Evolutionary conservation across 2,113 vertebrate species (phyloP).

Genomic region (Sinocyclocheilus anophthalmus): DNA sequence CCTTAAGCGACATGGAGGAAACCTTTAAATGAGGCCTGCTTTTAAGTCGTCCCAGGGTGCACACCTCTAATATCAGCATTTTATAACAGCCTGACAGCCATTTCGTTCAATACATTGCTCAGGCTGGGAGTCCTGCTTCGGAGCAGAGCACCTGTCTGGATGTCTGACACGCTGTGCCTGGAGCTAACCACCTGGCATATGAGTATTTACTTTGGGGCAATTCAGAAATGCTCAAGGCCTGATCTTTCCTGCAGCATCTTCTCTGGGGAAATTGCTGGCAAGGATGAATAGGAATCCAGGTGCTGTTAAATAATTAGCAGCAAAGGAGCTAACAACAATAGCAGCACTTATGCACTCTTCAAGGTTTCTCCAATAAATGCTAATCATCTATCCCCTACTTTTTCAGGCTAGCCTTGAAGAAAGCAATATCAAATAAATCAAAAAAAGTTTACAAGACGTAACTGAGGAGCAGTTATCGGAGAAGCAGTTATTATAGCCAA

Average conservation of each 20-base stretch:
- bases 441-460: not conserved
- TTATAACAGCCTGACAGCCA: not conserved
- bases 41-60: slow-evolving; percentile 31
- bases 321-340: slow-evolving; percentile 13
- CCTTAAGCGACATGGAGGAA: slow-evolving; percentile 6
- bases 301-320: slow-evolving; percentile 23
- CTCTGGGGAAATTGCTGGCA: not conserved
- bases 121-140: slow-evolving; percentile 4
- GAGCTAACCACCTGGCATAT: slow-evolving; percentile 18
- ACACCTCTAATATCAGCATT: slow-evolving; percentile 33
- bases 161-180: not conserved
- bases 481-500: not conserved
- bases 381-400: slow-evolving; percentile 7
- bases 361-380: slow-evolving; percentile 8
- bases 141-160: slow-evolving; percentile 43
- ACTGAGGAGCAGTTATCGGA: not conserved
- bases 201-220: slow-evolving; percentile 1
- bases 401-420: slow-evolving; percentile 19
- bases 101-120: slow-evolving; percentile 28
- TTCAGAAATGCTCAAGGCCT: slow-evolving; percentile 6
- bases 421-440: slow-evolving; percentile 6
- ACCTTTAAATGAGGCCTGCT: slow-evolving; percentile 17
- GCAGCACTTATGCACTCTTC: not conserved
- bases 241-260: not conserved
- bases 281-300: not conserved